Evolutionary conservation across 2,888 invertebrate genomes (phyloP).

Genomic region (Pyrocoelia pectoralis): DNA sequence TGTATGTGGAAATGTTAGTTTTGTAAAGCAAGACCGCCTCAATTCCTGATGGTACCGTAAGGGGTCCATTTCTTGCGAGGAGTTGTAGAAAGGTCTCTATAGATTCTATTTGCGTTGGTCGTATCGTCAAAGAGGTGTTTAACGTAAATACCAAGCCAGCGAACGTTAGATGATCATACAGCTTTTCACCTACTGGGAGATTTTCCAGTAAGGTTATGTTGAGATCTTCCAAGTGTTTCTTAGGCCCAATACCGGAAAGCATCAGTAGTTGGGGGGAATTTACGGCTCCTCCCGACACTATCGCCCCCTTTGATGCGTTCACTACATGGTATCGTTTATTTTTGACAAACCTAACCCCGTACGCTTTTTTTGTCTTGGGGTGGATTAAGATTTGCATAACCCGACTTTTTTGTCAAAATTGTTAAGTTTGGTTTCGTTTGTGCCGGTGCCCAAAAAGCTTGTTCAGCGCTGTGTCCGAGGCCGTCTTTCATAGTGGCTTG

Average conservation of each 20-base stretch:
- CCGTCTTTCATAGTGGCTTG: slow-evolving; percentile 70
- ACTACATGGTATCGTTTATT: slow-evolving; percentile 59
- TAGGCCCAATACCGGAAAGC: slow-evolving; percentile 82
- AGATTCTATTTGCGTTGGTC: neutral
- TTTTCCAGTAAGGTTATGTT: slow-evolving; percentile 68
- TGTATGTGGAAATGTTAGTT: slow-evolving; percentile 64
- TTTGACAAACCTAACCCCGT: slow-evolving; percentile 72
- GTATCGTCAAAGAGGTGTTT: slow-evolving; percentile 57
- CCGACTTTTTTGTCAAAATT: slow-evolving; percentile 63
- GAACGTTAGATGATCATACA: slow-evolving; percentile 71
- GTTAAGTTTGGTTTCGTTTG: slow-evolving; percentile 71
- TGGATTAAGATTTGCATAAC: slow-evolving; percentile 68
- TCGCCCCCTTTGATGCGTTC: slow-evolving; percentile 78
- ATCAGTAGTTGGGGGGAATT: slow-evolving; percentile 90
- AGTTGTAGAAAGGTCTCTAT: neutral
- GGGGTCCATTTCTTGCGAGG: slow-evolving; percentile 61
- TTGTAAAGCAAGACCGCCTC: slow-evolving; percentile 67
- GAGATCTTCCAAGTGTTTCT: slow-evolving; percentile 64
- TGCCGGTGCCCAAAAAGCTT: slow-evolving; percentile 69
- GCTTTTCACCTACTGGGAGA: slow-evolving; percentile 71
- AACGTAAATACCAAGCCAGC: slow-evolving; percentile 59
- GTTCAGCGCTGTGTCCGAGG: slow-evolving; percentile 71
- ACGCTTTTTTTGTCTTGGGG: slow-evolving; percentile 67
- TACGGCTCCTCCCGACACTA: slow-evolving; percentile 86
- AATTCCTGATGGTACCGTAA: slow-evolving; percentile 62